phyloP scores from a whole-genome alignment of 2,797 vertebrate genomes.

The Siniperca obscura region DNA sequence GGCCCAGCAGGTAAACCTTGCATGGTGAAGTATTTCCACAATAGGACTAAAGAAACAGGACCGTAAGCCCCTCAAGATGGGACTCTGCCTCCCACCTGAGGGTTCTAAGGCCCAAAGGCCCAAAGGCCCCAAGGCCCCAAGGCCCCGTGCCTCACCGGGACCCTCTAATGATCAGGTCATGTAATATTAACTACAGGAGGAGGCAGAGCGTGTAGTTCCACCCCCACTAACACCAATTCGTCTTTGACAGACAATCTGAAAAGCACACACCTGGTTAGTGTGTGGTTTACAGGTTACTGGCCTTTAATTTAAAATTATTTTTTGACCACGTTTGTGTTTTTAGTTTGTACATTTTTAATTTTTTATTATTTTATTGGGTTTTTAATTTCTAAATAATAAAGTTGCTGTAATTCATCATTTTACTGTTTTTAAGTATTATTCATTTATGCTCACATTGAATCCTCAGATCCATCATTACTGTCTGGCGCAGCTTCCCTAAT shows the following conservation, averaged over 20 bases:
- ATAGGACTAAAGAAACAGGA: background rate
- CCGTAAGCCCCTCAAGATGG: constrained; percentile 12
- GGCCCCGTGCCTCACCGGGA: constrained; percentile 18
- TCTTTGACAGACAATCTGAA: constrained; percentile 8
- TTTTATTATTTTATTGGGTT: background rate
- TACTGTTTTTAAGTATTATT: background rate
- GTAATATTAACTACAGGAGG: constrained; percentile 61
- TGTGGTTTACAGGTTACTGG: background rate
- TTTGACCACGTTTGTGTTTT: background rate
- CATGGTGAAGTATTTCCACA: background rate
- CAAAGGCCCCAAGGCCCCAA: background rate
- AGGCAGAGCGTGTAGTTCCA: constrained; percentile 3
- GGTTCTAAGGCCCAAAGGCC: constrained; percentile 5
- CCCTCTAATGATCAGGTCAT: constrained; percentile 66
- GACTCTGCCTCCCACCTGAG: background rate
- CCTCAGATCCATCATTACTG: constrained; percentile 36
- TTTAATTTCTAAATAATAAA: no score
- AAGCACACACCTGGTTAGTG: constrained; percentile 3
- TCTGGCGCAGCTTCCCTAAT: constrained; percentile 25
- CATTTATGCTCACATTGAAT: background rate
- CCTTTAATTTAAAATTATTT: background rate
- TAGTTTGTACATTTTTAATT: background rate
- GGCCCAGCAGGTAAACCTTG: background rate
- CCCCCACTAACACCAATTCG: constrained; percentile 9
- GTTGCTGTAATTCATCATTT: background rate